A percentile compares a stretch with the other conserved stretches of the same genome.
Evolutionary conservation across 2,797 vertebrate genomes (phyloP).

Genomic region (Squalus acanthias): DNA sequence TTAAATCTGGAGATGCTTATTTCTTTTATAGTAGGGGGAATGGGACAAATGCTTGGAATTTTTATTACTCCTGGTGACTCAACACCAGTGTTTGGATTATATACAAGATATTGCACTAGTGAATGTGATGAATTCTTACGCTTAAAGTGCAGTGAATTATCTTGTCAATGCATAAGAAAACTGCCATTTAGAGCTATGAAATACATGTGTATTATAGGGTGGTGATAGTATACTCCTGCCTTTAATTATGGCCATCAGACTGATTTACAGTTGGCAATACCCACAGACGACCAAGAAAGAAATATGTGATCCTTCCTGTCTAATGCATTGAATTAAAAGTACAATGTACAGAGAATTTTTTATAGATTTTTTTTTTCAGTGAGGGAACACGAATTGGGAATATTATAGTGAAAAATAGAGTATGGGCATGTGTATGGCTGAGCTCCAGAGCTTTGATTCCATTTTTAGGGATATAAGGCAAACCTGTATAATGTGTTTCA

Average conservation of each 20-base stretch:
- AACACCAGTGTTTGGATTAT: background rate
- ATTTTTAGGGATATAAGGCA: background rate
- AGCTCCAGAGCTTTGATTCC: background rate
- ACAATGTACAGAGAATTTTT: background rate
- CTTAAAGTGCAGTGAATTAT: background rate
- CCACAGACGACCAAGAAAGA: background rate
- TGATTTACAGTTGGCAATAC: background rate
- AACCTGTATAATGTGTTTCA: background rate
- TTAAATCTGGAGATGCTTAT: background rate
- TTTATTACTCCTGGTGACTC: background rate
- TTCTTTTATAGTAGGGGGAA: background rate
- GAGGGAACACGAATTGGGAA: background rate
- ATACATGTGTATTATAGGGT: background rate
- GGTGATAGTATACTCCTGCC: background rate
- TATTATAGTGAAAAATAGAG: background rate
- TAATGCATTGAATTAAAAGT: background rate
- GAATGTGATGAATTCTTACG: background rate
- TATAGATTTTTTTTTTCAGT: background rate
- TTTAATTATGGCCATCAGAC: constrained; percentile 19
- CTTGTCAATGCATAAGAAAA: background rate
- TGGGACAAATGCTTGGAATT: background rate
- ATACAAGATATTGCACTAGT: background rate
- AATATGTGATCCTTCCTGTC: constrained; percentile 7
- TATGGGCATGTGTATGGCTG: background rate
- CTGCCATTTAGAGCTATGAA: background rate